Conservation (phyloP, 92 coral and sea anemone genomes). For the Bergia puertoricense region DNA sequence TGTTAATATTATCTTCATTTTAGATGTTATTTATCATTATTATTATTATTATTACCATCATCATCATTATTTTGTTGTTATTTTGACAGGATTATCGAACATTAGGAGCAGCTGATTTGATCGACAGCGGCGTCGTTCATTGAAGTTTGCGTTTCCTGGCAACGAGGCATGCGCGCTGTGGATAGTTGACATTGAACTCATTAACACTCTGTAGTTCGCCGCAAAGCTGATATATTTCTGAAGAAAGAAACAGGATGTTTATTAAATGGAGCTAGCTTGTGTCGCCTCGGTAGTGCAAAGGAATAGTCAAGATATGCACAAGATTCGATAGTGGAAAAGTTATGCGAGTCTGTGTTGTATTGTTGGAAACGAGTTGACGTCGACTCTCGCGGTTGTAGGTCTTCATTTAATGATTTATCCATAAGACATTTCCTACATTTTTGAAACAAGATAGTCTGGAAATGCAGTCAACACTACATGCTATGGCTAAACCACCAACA, state of each 20-base stretch:
- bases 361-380: neutral
- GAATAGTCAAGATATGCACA: neutral
- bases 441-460: neutral
- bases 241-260: neutral
- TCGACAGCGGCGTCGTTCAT: slow-evolving; percentile 4
- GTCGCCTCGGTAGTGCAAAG: slow-evolving; percentile 3
- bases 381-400: neutral
- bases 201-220: neutral
- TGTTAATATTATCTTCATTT: too few species aligned
- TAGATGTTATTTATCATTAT: too few species aligned
- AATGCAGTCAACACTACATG: slow-evolving; percentile 69
- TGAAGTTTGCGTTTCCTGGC: slow-evolving; percentile 32
- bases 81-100: too few species aligned
- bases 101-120: neutral
- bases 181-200: slow-evolving; percentile 1
- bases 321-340: slow-evolving; percentile 7
- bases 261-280: neutral
- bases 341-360: neutral
- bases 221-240: neutral
- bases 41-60: too few species aligned
- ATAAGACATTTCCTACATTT: neutral
- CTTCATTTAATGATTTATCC: neutral
- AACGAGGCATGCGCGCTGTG: slow-evolving; percentile 26
- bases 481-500: slow-evolving; percentile 82
- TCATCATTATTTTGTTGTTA: too few species aligned